These are phyloP conservation scores for Matsumurasca onukii DNA, from an alignment of 1,140 invertebrate species.

Conservation along the genomic window DNA sequence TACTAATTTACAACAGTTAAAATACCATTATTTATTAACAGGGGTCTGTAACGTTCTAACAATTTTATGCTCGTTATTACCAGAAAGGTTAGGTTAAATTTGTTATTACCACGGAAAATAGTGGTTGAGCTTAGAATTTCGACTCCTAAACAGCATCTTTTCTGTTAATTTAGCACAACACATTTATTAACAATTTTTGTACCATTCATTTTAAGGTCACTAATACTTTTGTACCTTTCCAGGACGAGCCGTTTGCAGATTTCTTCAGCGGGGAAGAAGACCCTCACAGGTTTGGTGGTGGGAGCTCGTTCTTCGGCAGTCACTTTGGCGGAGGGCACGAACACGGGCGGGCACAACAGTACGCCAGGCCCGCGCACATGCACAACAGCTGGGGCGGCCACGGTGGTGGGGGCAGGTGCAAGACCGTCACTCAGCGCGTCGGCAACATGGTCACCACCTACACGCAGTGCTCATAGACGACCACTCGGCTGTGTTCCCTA, in stretches of 20 bases:
- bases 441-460: constrained; percentile 51
- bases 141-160: too few relatives aligned
- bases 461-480: constrained; percentile 49
- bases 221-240: neutral
- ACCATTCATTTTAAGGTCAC: too few relatives aligned
- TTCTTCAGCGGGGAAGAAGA: constrained; percentile 12
- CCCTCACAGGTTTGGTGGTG: constrained; percentile 38
- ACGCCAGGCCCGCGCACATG: constrained; percentile 1
- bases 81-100: too few relatives aligned
- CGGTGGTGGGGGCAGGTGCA: constrained; percentile 37
- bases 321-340: constrained; percentile 38
- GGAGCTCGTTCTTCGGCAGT: constrained; percentile 43
- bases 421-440: constrained; percentile 48
- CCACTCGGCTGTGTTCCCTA: too few relatives aligned
- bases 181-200: too few relatives aligned
- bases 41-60: too few relatives aligned
- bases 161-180: too few relatives aligned
- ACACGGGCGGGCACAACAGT: neutral
- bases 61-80: too few relatives aligned
- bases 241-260: neutral
- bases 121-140: too few relatives aligned
- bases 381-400: constrained; percentile 25
- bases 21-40: too few relatives aligned
- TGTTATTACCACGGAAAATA: too few relatives aligned
- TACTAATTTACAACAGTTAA: too few relatives aligned